Evolutionary conservation across 2,797 vertebrate species (phyloP).

Genomic region (Emys orbicularis): DNA sequence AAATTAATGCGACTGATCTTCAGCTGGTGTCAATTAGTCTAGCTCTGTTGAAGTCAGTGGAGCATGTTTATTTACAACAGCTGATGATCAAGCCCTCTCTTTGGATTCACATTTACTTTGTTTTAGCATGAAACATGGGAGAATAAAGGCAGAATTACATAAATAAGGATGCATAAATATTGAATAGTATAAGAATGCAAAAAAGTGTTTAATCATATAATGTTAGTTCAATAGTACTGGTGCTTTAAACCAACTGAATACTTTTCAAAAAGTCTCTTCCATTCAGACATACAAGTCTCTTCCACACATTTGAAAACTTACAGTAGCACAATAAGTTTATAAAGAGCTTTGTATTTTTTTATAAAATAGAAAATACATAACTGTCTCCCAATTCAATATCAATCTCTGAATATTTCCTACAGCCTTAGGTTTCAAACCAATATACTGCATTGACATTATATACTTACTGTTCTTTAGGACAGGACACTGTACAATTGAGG

Average conservation of each 20-base stretch:
- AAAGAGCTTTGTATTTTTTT: constrained; percentile 72
- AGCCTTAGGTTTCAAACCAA: constrained; percentile 81
- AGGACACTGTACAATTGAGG: constrained; percentile 34
- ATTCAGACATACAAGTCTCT: constrained; percentile 24
- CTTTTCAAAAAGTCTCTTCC: constrained; percentile 54
- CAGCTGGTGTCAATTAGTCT: neutral
- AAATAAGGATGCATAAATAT: constrained; percentile 31
- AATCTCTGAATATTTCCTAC: constrained; percentile 74
- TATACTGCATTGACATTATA: constrained; percentile 54
- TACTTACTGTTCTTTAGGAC: constrained; percentile 44
- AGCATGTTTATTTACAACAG: neutral
- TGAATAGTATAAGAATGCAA: constrained; percentile 43
- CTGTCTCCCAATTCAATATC: constrained; percentile 65
- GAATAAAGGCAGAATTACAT: constrained; percentile 24
- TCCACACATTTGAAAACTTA: constrained; percentile 63
- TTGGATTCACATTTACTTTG: neutral
- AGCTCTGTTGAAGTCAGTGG: neutral
- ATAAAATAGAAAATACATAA: constrained; percentile 80
- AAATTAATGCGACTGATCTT: neutral
- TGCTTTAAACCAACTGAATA: constrained; percentile 31
- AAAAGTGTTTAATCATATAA: neutral
- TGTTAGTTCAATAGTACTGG: constrained; percentile 31
- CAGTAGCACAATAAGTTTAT: constrained; percentile 69
- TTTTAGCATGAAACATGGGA: neutral
- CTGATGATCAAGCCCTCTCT: neutral